Base-by-base conservation (phyloP, 2,113 vertebrate genomes). In the Gymnarchus niloticus region DNA sequence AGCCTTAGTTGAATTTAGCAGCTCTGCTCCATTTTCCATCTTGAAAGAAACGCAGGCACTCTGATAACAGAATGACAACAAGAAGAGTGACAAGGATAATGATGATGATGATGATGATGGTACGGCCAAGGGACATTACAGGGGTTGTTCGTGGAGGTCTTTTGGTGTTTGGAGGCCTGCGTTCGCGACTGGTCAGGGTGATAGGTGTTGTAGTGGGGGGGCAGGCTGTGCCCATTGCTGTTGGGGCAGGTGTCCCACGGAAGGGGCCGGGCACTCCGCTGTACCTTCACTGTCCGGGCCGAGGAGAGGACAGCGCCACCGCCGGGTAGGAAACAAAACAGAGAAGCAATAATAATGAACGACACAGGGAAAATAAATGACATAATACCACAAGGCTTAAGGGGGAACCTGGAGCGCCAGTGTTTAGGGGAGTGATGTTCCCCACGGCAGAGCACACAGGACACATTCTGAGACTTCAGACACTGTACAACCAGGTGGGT, bases 191-290 rank as follows among this genome's bases (percentile, higher is more conserved):
- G 95, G 93, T 95, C 96, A 80, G 96, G 96, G 93, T 97, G 96
- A 93, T 94, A 94, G 90, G 94, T 95, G 91, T 96, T 96, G 96
- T 95, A 96, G 93, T 97, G 96, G 85, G 95, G 95, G 89, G 94
- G 94, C 88, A 95, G 95, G 51, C 96, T 94, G 92, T 93, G 93
- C 91, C 93, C 94, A 93, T 94, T 94, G 94, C 92, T 94, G 93
- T 87, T 95, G 94, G 93, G 93, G 94, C 94, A 94, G 9, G 93
- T 93, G 85, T 98, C 95, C 96, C 96, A 95, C 87, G 96, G 90
- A 85, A 95, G 95, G 87, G 96, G 94, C 89, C 97, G 95, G 94
- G 91, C 92, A 95, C 96, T 98, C 93, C 97, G 95, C 94, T 98
- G 96, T 94, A 98, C 96, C 94, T 97, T 98, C 93, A 97, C 97